Evolutionary conservation across 2,113 vertebrate species (phyloP), one percentile per base, ranked within the genome.

Genomic region (Crypturellus undulatus): DNA sequence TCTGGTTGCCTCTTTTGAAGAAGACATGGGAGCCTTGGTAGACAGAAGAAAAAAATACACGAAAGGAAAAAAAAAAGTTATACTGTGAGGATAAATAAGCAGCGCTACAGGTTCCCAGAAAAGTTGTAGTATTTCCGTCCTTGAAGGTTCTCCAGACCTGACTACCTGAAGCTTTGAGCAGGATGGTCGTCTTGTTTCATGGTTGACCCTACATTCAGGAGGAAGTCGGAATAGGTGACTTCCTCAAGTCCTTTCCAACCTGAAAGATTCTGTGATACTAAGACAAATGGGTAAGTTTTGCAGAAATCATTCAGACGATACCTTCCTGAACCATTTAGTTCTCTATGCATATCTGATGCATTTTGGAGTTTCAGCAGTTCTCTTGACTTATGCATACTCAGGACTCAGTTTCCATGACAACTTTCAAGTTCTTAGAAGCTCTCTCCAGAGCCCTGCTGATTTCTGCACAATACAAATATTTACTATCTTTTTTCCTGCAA

Each of bases 391-490:
- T 67, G 83, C 59, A 83, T 19, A 90, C 43, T 88, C n/a, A 67
- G 71, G 96, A 92, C 60, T 95, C 92, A 93, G 96, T 97, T 97
- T 81, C 87, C 92, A 96, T 90, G 93, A 95, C 64, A 96, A 97
- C 2, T 38, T 78, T 67, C 85, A 76, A 60, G 87, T 90, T 77
- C 91, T 69, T 80, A 7, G 28, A 91, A 36, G 40, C 82, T 85
- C 43, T 89, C 62, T 62, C 49, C 36, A 63, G 59, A 3, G 10
- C 34, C 47, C 80, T 63, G 52, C 24, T 9, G 5, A 63, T 63
- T 77, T 84, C 76, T 87, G 81, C 25, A 87, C 64, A 62, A 42
- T 60, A 77, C 64, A 90, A 90, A 82, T 25, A 79, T 86, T 78
- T 51, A 81, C 67, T 38, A 77, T 4, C n/a, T 6, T 38, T 47